Conservation (phyloP, 2,888 invertebrate species). For the Isoperla grammatica region DNA sequence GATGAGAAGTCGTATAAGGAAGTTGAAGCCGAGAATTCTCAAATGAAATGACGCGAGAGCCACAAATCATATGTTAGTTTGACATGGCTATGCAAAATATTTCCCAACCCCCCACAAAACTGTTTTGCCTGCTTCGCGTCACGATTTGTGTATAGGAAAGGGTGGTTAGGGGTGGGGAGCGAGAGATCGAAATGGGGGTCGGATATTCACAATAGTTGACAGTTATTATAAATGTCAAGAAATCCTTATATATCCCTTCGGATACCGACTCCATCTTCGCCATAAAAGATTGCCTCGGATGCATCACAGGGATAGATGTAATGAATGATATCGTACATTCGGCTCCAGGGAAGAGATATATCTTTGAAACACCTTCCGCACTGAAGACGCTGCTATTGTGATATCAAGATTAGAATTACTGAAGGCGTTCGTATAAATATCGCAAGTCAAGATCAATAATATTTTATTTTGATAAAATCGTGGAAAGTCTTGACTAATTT, state of each 20-base stretch:
- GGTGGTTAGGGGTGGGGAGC: constrained; percentile 1
- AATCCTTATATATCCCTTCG: constrained; percentile 20
- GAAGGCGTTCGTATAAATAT: too few species aligned
- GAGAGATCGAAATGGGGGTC: constrained; percentile 20
- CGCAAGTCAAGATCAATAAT: too few species aligned
- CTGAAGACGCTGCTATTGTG: too few species aligned
- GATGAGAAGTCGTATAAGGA: constrained; percentile 18
- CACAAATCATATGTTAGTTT: constrained; percentile 30
- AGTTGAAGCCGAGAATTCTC: constrained; percentile 22
- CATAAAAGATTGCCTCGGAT: constrained; percentile 15
- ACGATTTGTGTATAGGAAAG: constrained; percentile 1
- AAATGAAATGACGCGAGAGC: constrained; percentile 26
- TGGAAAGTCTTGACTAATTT: too few species aligned
- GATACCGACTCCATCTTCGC: constrained; percentile 7
- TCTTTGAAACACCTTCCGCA: background rate
- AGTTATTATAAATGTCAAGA: constrained; percentile 30
- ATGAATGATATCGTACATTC: background rate
- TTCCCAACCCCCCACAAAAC: constrained; percentile 6
- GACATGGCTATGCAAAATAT: constrained; percentile 29
- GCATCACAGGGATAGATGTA: background rate
- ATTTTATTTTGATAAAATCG: too few species aligned
- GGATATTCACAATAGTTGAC: constrained; percentile 27
- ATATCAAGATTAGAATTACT: too few species aligned
- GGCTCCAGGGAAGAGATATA: background rate
- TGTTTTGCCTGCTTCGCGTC: constrained; percentile 5